Base-by-base conservation (phyloP, 2,888 invertebrate genomes). In the Polyploca ridens region DNA sequence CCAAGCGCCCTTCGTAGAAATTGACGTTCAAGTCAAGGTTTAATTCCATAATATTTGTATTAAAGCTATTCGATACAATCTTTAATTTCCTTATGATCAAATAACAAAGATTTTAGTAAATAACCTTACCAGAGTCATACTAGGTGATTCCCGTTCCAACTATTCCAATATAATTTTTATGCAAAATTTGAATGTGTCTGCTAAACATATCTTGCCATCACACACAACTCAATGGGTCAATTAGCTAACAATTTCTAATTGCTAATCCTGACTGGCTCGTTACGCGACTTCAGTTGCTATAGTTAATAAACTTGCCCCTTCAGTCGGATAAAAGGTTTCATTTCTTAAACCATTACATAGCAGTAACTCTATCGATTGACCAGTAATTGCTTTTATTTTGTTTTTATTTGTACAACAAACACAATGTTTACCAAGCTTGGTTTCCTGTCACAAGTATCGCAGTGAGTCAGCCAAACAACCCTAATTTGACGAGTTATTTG, bases 401-500 rank as follows among this genome's bases (percentile, higher is more conserved):
- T 19, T 10, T 54, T 54, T 54, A 19, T 54, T 54, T 16, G 54
- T 54, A 54, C n/a, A 41, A 54, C 19, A 54, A 54, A 10, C 16
- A 49, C 10, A 3, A 7, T 19, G 8, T 54, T 54, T 19, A 0
- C 54, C 19, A 7, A 10, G 10, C 54, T 10, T 54, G 10, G 19
- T 54, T 49, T 16, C 7, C 7, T 54, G 54, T 54, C 16, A 54
- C 19, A 54, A 16, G 10, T 19, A 54, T 19, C 46, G 46, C 5
- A 46, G 46, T 46, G n/a, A 46, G n/a, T 46, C 19, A 54, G 6
- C 16, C 49, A 16, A 44, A 49, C 49, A 19, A 7, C 16, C 54
- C 54, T 54, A 19, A 54, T 54, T 54, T 54, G 54, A 19, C 19
- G 19, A 10, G 54, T 54, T 54, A 54, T 54, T 19, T 54, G 49